phyloP scores from a whole-genome alignment of 2,113 vertebrate species.

The Pungitius pungitius region DNA sequence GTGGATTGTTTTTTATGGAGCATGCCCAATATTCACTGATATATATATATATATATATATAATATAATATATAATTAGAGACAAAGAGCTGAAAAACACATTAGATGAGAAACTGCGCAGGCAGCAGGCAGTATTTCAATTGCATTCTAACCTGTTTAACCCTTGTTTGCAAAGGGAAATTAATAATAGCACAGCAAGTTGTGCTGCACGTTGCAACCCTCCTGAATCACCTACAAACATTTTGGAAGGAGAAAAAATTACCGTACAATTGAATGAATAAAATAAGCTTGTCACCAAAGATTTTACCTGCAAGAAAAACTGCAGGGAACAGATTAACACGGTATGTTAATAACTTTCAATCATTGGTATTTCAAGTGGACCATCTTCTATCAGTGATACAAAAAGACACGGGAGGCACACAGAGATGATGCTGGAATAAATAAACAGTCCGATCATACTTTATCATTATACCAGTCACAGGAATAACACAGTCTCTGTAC shows the following conservation, averaged over 20 bases:
- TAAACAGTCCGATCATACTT: too few species aligned
- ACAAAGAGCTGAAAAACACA: slow-evolving; percentile 24
- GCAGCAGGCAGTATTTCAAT: not conserved
- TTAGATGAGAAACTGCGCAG: not conserved
- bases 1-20: not conserved
- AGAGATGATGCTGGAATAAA: not conserved
- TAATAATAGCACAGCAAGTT: not conserved
- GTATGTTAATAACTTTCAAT: not conserved
- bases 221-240: not conserved
- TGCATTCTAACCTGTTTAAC: not conserved
- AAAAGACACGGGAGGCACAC: not conserved
- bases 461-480: not conserved
- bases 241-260: not conserved
- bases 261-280: too few species aligned
- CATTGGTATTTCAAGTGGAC: not conserved
- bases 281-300: not conserved
- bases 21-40: not conserved
- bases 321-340: not conserved
- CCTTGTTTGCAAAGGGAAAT: not conserved
- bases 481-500: not conserved
- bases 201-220: not conserved
- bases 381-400: not conserved
- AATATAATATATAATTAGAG: too few species aligned
- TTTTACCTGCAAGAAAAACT: not conserved
- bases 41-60: too few species aligned